phyloP scores from a whole-genome alignment of 1,140 invertebrate species.

The Drosophila guanche region DNA sequence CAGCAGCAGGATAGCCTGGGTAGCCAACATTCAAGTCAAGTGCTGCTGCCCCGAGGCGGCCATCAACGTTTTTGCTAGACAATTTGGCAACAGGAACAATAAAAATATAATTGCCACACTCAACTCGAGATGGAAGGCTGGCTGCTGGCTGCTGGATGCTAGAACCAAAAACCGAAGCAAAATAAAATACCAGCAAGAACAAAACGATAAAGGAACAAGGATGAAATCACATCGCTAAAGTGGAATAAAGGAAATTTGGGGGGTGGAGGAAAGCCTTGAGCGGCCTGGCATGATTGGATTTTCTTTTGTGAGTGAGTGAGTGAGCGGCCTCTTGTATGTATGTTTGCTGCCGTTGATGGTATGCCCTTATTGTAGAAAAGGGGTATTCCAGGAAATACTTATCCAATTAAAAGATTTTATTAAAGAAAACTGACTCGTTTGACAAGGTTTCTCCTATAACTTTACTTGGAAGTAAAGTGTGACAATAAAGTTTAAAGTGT shows the following conservation, averaged over 20 bases:
- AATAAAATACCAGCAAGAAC: constrained; percentile 12
- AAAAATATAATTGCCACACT: constrained; percentile 75
- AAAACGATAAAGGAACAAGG: background rate
- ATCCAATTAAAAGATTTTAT: no score
- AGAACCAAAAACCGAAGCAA: constrained; percentile 12
- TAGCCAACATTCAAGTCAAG: constrained; percentile 42
- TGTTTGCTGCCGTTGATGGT: no score
- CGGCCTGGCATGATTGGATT: constrained; percentile 58
- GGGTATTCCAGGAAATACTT: no score
- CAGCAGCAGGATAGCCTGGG: background rate
- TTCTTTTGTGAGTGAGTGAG: constrained; percentile 16
- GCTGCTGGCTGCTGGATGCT: background rate
- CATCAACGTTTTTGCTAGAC: constrained; percentile 72
- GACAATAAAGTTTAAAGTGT: no score
- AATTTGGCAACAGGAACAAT: constrained; percentile 75
- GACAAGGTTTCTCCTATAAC: no score
- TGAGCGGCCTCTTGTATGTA: no score
- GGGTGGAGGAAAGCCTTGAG: constrained; percentile 4
- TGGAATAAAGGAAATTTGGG: background rate
- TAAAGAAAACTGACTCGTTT: no score
- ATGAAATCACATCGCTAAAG: constrained; percentile 26
- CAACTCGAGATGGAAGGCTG: constrained; percentile 19
- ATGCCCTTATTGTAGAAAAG: no score
- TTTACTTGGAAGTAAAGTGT: no score
- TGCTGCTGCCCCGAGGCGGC: constrained; percentile 43